A percentile compares a stretch with the other conserved stretches of the same genome.
These are phyloP conservation scores for Andrena hattorfiana DNA, from an alignment of 2,888 invertebrate species.

Conservation along the genomic window DNA sequence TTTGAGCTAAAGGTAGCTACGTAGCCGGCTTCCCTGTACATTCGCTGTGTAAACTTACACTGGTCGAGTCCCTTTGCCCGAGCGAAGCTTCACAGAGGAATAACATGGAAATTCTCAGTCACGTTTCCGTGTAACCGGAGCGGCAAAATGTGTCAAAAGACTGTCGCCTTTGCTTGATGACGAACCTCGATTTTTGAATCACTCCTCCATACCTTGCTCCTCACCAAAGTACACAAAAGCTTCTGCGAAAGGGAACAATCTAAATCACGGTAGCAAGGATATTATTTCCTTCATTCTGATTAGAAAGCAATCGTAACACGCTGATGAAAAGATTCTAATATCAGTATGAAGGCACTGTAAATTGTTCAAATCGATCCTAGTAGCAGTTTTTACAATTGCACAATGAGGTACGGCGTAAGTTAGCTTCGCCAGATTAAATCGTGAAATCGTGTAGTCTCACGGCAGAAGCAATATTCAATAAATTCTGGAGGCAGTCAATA, in stretches of 20 bases:
- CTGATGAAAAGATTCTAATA: too few relatives aligned
- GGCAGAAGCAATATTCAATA: slow-evolving; percentile 42
- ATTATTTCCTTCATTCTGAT: too few relatives aligned
- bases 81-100: slow-evolving; percentile 16
- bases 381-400: not conserved
- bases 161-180: slow-evolving; percentile 3
- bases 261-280: not conserved
- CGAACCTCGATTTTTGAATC: slow-evolving; percentile 10
- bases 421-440: not conserved
- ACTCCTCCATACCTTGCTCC: not conserved
- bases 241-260: not conserved
- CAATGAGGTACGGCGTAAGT: not conserved
- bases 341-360: too few relatives aligned
- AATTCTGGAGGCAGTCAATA: slow-evolving; percentile 40
- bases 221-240: not conserved
- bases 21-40: slow-evolving; percentile 21
- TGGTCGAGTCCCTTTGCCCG: slow-evolving; percentile 26
- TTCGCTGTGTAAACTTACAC: slow-evolving; percentile 43
- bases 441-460: not conserved
- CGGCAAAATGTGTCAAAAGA: slow-evolving; percentile 19
- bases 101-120: slow-evolving; percentile 35
- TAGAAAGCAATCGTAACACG: too few relatives aligned
- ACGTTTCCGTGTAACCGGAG: slow-evolving; percentile 17
- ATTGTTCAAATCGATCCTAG: not conserved
- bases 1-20: slow-evolving; percentile 32